Evolutionary conservation across 2,797 vertebrate species (phyloP), one percentile per base, ranked within the genome.

Genomic region (Pipistrellus pygmaeus): DNA sequence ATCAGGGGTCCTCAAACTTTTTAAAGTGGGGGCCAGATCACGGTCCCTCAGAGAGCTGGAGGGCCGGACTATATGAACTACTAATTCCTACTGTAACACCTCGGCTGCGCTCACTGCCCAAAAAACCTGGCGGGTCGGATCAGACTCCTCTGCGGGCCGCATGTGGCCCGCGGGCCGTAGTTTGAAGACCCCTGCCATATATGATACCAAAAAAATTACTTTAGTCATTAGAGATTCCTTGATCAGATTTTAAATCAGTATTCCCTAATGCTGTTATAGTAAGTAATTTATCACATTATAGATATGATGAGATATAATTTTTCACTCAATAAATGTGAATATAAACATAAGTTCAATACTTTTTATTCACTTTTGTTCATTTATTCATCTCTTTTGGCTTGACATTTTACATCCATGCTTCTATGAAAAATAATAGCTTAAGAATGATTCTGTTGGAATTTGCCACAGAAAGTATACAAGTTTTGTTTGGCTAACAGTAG

Each of bases 381-480:
- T 87, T 84, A 69, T 62, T 15, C 64, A 68, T 93, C 18, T 94
- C 55, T 90, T 51, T 94, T 88, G 25, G 38, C 21, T 91, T 83
- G 7, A n/a, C 83, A 57, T 82, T 87, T 96, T 94, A 51, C 3
- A 78, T 72, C 20, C 17, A 18, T 90, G 25, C 48, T 85, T 78
- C 14, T 2, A 92, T 82, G 73, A 77, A 92, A 86, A 90, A 72
- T 60, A 72, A 13, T 66, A 84, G 46, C 44, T 77, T 78, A 75
- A 75, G n/a, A 76, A 62, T 95, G 30, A 84, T 90, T 93, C 23
- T 93, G 15, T 94, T 90, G 60, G n/a, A 76, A 55, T 94, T 93
- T 94, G n/a, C 44, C 75, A 73, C 20, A 84, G 35, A 90, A 71
- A 38, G 2, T 68, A 35, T 46, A 55, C 3, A 88, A 15, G 23